A percentile compares a stretch with the other conserved stretches of the same genome.
Evolutionary conservation across 1,140 invertebrate species (phyloP).

Genomic region (Ruditapes philippinarum): DNA sequence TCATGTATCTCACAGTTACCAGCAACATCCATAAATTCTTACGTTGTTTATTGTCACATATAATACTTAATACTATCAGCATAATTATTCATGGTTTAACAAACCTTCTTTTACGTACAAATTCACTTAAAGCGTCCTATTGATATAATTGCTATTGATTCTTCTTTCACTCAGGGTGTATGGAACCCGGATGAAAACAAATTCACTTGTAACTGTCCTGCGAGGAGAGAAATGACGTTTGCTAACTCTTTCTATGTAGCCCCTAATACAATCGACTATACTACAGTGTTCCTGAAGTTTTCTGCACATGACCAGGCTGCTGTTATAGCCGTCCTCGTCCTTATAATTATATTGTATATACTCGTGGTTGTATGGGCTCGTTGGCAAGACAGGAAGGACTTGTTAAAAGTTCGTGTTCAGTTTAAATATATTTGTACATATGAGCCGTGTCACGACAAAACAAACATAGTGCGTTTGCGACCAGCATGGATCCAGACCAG

Average conservation of each 20-base stretch:
- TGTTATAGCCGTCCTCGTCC: constrained; percentile 85
- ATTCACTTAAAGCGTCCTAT: too few species aligned
- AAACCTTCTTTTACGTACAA: too few species aligned
- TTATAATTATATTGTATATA: constrained; percentile 86
- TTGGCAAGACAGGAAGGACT: constrained; percentile 85
- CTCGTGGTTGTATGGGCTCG: constrained; percentile 86
- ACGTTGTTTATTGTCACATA: too few species aligned
- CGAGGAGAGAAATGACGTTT: constrained; percentile 68
- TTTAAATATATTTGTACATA: background rate
- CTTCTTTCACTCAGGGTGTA: constrained; percentile 64
- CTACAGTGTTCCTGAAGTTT: constrained; percentile 87
- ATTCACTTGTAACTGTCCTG: constrained; percentile 66
- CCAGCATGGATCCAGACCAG: too few species aligned
- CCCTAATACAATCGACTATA: constrained; percentile 88
- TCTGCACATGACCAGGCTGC: constrained; percentile 80
- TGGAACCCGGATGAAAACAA: constrained; percentile 52
- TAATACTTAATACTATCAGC: too few species aligned
- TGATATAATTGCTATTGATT: too few species aligned
- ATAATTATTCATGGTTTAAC: too few species aligned
- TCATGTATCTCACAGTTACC: too few species aligned
- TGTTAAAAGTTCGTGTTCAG: constrained; percentile 71
- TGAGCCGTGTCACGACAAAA: background rate
- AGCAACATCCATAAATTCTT: too few species aligned
- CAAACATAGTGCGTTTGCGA: too few species aligned
- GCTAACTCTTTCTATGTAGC: constrained; percentile 86